A percentile compares a stretch with the other conserved stretches of the same genome.
These are phyloP conservation scores for Metalampra italica DNA, from an alignment of 2,888 invertebrate genomes.

Conservation along the genomic window DNA sequence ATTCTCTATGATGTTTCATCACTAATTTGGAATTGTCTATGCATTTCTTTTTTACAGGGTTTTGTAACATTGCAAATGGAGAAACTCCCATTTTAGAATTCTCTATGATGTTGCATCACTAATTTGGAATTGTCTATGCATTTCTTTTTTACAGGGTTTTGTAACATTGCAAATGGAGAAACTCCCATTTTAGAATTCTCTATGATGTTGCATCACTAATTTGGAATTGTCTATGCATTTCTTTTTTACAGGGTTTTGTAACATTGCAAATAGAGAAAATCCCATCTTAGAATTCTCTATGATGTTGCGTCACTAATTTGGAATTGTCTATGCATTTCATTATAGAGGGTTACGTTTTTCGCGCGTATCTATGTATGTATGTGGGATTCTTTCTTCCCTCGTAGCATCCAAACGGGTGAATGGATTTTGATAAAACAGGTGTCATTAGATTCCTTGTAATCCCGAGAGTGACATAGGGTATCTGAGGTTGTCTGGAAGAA, in stretches of 20 bases:
- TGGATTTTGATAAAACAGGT: no score
- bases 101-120: not conserved
- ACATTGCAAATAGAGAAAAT: not conserved
- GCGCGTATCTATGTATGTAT: no score
- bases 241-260: conserved; percentile 1
- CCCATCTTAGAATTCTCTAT: no score
- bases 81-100: not conserved
- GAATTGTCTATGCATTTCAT: no score
- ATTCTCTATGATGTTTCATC: not conserved
- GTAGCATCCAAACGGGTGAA: no score
- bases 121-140: not conserved
- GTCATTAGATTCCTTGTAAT: no score
- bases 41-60: not conserved
- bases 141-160: not conserved
- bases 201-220: not conserved
- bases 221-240: no score
- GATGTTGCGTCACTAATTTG: not conserved
- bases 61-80: conserved; percentile 1
- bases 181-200: not conserved
- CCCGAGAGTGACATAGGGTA: no score
- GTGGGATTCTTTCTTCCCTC: no score
- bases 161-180: not conserved
- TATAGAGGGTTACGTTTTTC: no score
- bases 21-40: not conserved
- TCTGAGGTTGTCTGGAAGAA: no score